Conservation (phyloP, 2,113 vertebrate species). For the Centropus bengalensis region DNA sequence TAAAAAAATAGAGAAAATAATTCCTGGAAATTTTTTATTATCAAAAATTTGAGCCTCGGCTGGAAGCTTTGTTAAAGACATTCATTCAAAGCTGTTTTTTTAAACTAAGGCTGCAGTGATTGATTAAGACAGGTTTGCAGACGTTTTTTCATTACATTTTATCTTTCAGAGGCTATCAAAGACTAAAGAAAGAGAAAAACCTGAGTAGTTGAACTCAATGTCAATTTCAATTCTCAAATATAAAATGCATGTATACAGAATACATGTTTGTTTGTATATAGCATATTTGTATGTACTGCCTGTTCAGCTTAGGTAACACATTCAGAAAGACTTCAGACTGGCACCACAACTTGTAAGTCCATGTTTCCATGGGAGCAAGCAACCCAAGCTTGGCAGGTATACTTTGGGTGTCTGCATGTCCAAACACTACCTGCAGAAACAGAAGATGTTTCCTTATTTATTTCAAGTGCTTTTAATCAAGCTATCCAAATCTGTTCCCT, state of each 20-base stretch:
- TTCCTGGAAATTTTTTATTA: slow-evolving; percentile 5
- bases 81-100: slow-evolving; percentile 20
- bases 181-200: neutral
- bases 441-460: neutral
- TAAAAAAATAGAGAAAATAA: neutral
- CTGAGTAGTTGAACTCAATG: neutral
- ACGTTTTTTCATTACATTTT: neutral
- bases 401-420: neutral
- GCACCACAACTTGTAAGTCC: no score
- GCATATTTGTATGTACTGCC: no score
- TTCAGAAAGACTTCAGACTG: neutral
- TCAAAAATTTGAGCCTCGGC: neutral
- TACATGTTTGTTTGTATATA: no score
- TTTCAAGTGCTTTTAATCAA: neutral
- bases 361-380: neutral
- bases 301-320: neutral
- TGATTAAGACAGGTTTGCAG: slow-evolving; percentile 28
- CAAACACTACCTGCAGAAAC: neutral
- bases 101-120: neutral
- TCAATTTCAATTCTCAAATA: neutral
- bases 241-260: neutral
- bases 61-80: neutral
- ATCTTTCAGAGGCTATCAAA: neutral
- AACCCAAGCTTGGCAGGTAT: neutral
- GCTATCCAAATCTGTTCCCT: neutral